Conservation (phyloP, 1,140 invertebrate genomes). For the Chironomus tepperi region DNA sequence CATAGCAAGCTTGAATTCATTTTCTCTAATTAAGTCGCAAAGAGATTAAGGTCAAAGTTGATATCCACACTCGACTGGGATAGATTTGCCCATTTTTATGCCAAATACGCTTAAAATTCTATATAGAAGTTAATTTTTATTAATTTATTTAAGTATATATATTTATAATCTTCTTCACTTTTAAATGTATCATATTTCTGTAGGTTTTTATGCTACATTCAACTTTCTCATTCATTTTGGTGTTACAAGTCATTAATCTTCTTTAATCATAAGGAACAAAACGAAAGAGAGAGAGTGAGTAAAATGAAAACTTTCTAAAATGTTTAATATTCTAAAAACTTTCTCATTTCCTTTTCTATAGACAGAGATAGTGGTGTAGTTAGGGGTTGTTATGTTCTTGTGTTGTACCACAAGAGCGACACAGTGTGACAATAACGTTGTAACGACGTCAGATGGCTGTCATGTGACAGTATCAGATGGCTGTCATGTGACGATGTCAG, state of each 20-base stretch:
- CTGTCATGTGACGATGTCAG: too few relatives aligned
- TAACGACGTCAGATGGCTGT: too few relatives aligned
- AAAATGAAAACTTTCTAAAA: background rate
- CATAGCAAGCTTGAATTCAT: too few relatives aligned
- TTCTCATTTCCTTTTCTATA: background rate
- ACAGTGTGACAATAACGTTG: too few relatives aligned
- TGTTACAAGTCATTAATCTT: slow-evolving; percentile 17
- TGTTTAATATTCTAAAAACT: background rate
- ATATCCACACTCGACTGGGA: too few relatives aligned
- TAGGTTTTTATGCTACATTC: background rate
- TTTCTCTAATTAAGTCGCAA: too few relatives aligned
- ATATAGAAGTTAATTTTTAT: background rate
- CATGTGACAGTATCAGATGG: too few relatives aligned
- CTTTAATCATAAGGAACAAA: background rate
- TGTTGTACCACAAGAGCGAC: background rate
- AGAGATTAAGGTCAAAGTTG: too few relatives aligned
- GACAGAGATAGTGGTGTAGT: background rate
- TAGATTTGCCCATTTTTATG: too few relatives aligned
- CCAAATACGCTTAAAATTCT: background rate
- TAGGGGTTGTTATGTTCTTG: background rate
- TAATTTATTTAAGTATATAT: too few relatives aligned
- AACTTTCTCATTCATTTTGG: background rate
- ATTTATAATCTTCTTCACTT: background rate
- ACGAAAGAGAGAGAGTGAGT: too few relatives aligned
- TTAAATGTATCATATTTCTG: slow-evolving; percentile 8